Evolutionary conservation across 2,113 vertebrate genomes (phyloP).

Genomic region (Proteles cristata): DNA sequence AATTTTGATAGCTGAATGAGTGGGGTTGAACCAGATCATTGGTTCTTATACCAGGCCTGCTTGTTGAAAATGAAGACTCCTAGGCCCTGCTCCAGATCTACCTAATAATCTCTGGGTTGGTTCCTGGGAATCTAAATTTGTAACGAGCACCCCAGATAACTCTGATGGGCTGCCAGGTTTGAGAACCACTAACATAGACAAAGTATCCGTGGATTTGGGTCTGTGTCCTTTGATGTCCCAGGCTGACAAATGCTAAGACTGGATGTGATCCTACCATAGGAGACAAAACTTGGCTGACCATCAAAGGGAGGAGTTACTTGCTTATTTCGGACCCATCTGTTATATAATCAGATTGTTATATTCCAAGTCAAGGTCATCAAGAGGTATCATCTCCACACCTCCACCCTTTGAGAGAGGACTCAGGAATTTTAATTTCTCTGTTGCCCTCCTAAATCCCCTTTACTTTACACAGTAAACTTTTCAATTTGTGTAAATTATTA

Average conservation of each 20-base stretch:
- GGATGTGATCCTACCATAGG: not conserved
- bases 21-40: not conserved
- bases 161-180: not conserved
- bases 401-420: not conserved
- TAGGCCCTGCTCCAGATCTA: not conserved
- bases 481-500: slow-evolving; percentile 75
- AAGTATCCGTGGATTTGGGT: not conserved
- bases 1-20: slow-evolving; percentile 5
- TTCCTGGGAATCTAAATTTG: slow-evolving; percentile 6
- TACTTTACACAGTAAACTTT: slow-evolving; percentile 65
- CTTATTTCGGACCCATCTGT: not conserved
- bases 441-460: slow-evolving; percentile 31
- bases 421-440: slow-evolving; percentile 30
- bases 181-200: not conserved
- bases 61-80: slow-evolving; percentile 44
- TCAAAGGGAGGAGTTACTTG: not conserved
- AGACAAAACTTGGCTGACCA: not conserved
- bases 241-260: not conserved
- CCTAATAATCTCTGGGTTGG: not conserved
- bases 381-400: not conserved
- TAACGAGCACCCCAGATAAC: not conserved
- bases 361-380: not conserved
- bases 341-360: not conserved
- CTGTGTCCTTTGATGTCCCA: slow-evolving; percentile 4
- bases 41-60: not conserved